Conservation (phyloP, 1,140 invertebrate genomes). For the Euura lappo region DNA sequence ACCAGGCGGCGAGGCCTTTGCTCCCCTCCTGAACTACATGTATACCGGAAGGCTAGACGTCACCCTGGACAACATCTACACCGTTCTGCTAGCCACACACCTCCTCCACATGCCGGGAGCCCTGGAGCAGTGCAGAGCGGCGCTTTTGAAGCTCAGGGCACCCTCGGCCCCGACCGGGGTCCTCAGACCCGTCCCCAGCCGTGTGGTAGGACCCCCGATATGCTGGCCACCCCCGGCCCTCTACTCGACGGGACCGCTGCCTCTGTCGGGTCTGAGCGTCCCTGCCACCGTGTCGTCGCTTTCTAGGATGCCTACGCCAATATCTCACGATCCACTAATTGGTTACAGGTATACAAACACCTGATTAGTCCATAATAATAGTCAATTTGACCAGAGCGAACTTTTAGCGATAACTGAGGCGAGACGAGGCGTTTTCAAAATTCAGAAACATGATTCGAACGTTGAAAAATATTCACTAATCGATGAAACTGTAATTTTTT, state of each 20-base stretch:
- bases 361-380: not conserved
- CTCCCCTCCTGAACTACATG: constrained; percentile 76
- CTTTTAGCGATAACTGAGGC: too few species aligned
- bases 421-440: too few species aligned
- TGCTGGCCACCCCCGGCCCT: constrained; percentile 48
- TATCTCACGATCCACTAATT: not conserved
- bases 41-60: constrained; percentile 77
- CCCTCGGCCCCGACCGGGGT: constrained; percentile 51
- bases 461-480: too few species aligned
- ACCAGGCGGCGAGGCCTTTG: constrained; percentile 70
- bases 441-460: too few species aligned
- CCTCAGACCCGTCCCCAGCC: constrained; percentile 52
- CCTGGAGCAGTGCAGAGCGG: constrained; percentile 69
- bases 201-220: constrained; percentile 45
- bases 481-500: too few species aligned
- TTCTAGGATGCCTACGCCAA: not conserved
- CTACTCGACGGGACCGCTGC: constrained; percentile 37
- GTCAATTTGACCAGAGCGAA: too few species aligned
- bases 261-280: constrained; percentile 38
- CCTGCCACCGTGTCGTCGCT: not conserved
- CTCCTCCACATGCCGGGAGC: constrained; percentile 78
- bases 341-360: not conserved
- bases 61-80: constrained; percentile 75
- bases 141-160: constrained; percentile 51
- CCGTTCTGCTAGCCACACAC: constrained; percentile 75